phyloP scores from a whole-genome alignment of 2,888 invertebrate genomes.

The Nudaria mundana region DNA sequence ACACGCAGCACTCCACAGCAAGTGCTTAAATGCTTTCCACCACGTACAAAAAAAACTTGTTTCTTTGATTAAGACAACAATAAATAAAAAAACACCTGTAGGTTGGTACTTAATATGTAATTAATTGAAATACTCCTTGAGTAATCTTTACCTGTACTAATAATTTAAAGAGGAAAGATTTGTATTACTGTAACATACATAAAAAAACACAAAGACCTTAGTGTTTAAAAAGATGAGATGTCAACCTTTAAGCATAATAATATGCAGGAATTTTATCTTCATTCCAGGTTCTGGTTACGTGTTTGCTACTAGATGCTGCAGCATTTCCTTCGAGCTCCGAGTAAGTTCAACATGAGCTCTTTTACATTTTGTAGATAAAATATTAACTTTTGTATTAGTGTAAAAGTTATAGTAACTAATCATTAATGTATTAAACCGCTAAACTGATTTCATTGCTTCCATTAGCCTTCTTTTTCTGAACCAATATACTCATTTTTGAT shows the following conservation, averaged over 20 bases:
- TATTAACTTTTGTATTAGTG: constrained; percentile 6
- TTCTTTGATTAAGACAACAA: too few relatives aligned
- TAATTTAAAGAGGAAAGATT: too few relatives aligned
- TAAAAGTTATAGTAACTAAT: constrained; percentile 23
- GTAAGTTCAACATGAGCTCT: constrained; percentile 40
- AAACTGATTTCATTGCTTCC: constrained; percentile 33
- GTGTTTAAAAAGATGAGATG: too few relatives aligned
- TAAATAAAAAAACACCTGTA: too few relatives aligned
- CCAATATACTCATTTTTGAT: background rate
- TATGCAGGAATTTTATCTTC: background rate
- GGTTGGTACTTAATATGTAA: too few relatives aligned
- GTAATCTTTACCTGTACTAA: too few relatives aligned
- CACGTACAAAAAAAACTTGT: too few relatives aligned
- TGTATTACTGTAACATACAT: too few relatives aligned
- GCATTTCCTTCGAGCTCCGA: constrained; percentile 57
- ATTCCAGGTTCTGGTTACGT: constrained; percentile 56
- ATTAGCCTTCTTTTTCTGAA: background rate
- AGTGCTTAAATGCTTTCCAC: too few relatives aligned
- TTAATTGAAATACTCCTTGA: too few relatives aligned
- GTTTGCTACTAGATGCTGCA: constrained; percentile 43
- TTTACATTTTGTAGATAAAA: background rate
- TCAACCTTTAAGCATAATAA: background rate
- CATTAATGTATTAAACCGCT: constrained; percentile 8
- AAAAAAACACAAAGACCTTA: too few relatives aligned
- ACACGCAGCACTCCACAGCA: too few relatives aligned